These are phyloP conservation scores for Galemys pyrenaicus DNA, from an alignment of 2,113 vertebrate species.

Conservation along the genomic window DNA sequence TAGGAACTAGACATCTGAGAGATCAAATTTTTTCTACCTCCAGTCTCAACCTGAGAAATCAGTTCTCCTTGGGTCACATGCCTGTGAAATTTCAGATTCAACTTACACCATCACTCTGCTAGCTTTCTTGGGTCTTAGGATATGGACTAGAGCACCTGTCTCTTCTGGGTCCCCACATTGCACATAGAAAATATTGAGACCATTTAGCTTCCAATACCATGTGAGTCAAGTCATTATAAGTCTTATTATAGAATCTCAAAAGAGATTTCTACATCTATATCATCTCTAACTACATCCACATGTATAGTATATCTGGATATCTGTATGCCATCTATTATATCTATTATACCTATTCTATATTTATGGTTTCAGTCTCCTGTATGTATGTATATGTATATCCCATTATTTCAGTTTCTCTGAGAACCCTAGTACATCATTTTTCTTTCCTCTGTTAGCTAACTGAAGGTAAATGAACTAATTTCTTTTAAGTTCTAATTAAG, in stretches of 20 bases:
- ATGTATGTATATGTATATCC: too few relatives aligned
- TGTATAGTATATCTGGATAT: too few relatives aligned
- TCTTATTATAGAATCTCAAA: neutral
- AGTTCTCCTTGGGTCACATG: neutral
- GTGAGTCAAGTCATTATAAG: neutral
- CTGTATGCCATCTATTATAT: too few relatives aligned
- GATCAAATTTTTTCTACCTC: neutral
- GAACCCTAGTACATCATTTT: neutral
- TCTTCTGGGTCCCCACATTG: neutral
- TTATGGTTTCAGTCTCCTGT: neutral
- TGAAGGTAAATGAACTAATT: conserved; percentile 25
- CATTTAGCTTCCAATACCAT: neutral
- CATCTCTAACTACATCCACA: too few relatives aligned
- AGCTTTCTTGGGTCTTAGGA: neutral
- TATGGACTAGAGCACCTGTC: neutral
- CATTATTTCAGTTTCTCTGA: neutral
- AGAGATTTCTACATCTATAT: neutral
- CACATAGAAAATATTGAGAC: neutral
- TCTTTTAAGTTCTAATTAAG: conserved; percentile 37
- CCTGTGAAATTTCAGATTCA: neutral
- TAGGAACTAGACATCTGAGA: neutral
- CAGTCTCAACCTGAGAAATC: neutral
- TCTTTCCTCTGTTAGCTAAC: neutral
- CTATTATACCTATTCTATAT: neutral
- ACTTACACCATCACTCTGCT: neutral